Conservation (phyloP, 2,113 vertebrate genomes). For the Malurus alboscapulatus region DNA sequence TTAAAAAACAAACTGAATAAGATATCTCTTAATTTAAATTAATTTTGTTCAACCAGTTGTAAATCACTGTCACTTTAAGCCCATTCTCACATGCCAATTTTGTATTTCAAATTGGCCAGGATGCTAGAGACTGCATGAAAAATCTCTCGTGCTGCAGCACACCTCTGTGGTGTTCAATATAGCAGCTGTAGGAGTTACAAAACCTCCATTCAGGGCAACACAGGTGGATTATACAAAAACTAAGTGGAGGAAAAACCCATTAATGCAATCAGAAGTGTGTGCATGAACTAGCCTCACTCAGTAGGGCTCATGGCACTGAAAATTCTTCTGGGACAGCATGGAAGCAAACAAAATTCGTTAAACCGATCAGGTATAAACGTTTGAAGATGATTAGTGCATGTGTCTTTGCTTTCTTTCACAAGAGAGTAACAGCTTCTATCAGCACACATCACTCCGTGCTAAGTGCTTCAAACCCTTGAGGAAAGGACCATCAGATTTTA, state of each 20-base stretch:
- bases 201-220: not conserved
- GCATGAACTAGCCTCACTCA: not conserved
- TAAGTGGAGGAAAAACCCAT: not conserved
- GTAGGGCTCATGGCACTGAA: not conserved
- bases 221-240: not conserved
- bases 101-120: not conserved
- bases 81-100: not conserved
- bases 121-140: not conserved
- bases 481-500: not conserved
- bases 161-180: rapidly evolving
- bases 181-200: not conserved
- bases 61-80: not conserved
- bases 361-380: not conserved
- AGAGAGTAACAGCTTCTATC: not conserved
- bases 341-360: not conserved
- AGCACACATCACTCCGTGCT: not conserved
- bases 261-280: not conserved
- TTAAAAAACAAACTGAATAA: not conserved
- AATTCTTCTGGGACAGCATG: not conserved
- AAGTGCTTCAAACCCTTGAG: not conserved
- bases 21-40: not conserved
- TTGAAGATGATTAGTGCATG: not conserved
- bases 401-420: not conserved
- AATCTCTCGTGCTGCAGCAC: not conserved
- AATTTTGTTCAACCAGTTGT: not conserved